phyloP scores from a whole-genome alignment of 2,888 invertebrate genomes.

The Tryphoninae sp. region DNA sequence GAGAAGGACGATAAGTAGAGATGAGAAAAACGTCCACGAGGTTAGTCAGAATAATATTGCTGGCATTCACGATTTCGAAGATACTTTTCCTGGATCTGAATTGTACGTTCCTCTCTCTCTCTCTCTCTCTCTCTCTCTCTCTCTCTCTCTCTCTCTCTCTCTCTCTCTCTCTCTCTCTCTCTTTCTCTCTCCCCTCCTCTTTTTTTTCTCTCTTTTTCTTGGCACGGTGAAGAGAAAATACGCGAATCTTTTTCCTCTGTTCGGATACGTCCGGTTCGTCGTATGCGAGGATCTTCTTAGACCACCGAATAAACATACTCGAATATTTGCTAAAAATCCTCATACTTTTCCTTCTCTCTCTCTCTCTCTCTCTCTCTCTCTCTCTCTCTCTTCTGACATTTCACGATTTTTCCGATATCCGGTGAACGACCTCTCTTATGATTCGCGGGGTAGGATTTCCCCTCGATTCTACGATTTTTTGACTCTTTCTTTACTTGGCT shows the following conservation, averaged over 20 bases:
- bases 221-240: neutral
- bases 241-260: neutral
- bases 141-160: neutral
- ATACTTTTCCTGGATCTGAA: constrained; percentile 16
- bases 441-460: neutral
- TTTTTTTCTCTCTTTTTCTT: constrained; percentile 10
- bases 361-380: neutral
- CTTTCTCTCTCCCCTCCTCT: neutral
- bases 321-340: constrained; percentile 51
- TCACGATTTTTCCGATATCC: constrained; percentile 49
- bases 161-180: neutral
- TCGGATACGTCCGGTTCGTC: constrained; percentile 8
- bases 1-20: constrained; percentile 12
- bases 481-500: neutral
- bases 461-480: constrained; percentile 11
- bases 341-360: constrained; percentile 30
- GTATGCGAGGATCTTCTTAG: constrained; percentile 46
- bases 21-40: constrained; percentile 6
- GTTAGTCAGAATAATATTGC: constrained; percentile 29
- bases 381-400: neutral
- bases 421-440: constrained; percentile 8
- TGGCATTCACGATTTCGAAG: constrained; percentile 24
- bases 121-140: constrained; percentile 4
- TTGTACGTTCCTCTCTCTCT: constrained; percentile 11
- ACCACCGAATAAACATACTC: constrained; percentile 63